These are phyloP conservation scores for Morinoia aosen DNA, from an alignment of 2,888 invertebrate species.

Conservation along the genomic window DNA sequence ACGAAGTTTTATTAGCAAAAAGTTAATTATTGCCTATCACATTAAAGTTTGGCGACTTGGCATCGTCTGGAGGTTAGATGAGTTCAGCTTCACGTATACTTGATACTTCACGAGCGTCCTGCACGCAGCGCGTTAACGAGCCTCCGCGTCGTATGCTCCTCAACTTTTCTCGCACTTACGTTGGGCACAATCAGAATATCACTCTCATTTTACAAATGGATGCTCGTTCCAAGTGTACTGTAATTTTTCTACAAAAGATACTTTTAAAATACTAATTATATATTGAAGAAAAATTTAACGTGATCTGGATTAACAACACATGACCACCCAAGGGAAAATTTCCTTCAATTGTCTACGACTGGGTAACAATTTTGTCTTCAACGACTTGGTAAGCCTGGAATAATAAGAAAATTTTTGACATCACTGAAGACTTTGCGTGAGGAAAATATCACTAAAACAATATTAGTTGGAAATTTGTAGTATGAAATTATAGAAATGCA, in stretches of 20 bases:
- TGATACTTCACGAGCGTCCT: background rate
- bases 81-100: background rate
- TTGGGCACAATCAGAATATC: background rate
- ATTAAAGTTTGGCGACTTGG: background rate
- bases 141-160: background rate
- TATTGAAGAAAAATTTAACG: background rate
- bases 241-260: background rate
- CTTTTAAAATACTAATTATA: background rate
- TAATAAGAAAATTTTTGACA: background rate
- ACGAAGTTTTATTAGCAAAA: background rate
- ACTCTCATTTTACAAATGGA: background rate
- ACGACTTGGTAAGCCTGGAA: background rate
- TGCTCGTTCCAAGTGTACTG: background rate
- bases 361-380: background rate
- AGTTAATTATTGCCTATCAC: background rate
- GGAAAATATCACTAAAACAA: background rate
- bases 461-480: background rate
- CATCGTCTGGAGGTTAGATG: background rate
- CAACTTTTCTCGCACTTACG: background rate
- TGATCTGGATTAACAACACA: no score
- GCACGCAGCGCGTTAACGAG: background rate
- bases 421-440: background rate
- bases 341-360: background rate
- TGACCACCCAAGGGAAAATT: background rate
- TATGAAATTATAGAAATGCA: background rate